A percentile compares a stretch with the other conserved stretches of the same genome.
phyloP scores from a whole-genome alignment of 2,888 invertebrate species.

The Papilio gigon region DNA sequence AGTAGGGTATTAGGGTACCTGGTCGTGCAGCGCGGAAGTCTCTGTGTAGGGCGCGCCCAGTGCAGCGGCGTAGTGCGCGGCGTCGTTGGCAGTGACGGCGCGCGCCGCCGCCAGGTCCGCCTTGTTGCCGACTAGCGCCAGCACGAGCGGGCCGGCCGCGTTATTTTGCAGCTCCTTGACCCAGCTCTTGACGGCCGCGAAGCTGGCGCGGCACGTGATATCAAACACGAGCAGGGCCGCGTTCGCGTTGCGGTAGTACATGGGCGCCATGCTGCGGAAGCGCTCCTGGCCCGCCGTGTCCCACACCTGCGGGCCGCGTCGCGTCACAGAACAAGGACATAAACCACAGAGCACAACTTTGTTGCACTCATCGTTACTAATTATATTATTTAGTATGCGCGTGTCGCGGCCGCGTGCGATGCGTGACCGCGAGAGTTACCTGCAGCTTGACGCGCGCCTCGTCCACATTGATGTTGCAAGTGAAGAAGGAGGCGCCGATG shows the following conservation, averaged over 20 bases:
- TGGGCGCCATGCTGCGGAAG: constrained; percentile 95
- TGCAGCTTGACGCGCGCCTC: constrained; percentile 88
- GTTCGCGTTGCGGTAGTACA: constrained; percentile 96
- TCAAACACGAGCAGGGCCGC: constrained; percentile 95
- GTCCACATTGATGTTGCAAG: constrained; percentile 89
- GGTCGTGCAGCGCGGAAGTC: constrained; percentile 90
- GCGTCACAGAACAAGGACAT: no score
- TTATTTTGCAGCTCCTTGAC: constrained; percentile 90
- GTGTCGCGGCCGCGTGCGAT: no score
- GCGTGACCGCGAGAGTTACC: constrained; percentile 74
- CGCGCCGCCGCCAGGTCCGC: constrained; percentile 86
- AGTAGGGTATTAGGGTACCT: constrained; percentile 65
- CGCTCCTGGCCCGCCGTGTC: constrained; percentile 95
- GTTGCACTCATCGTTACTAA: no score
- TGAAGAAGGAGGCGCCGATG: constrained; percentile 95
- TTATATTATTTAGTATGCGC: no score
- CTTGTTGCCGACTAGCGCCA: constrained; percentile 94
- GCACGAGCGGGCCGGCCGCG: constrained; percentile 89
- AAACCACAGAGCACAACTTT: no score
- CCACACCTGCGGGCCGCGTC: constrained; percentile 85
- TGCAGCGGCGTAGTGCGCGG: constrained; percentile 87
- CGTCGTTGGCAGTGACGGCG: constrained; percentile 86
- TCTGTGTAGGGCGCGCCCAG: constrained; percentile 94
- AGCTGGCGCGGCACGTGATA: constrained; percentile 88
- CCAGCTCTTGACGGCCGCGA: constrained; percentile 92